These are phyloP conservation scores for Sciurus niger DNA, from an alignment of 2,113 vertebrate genomes.

Conservation along the genomic window DNA sequence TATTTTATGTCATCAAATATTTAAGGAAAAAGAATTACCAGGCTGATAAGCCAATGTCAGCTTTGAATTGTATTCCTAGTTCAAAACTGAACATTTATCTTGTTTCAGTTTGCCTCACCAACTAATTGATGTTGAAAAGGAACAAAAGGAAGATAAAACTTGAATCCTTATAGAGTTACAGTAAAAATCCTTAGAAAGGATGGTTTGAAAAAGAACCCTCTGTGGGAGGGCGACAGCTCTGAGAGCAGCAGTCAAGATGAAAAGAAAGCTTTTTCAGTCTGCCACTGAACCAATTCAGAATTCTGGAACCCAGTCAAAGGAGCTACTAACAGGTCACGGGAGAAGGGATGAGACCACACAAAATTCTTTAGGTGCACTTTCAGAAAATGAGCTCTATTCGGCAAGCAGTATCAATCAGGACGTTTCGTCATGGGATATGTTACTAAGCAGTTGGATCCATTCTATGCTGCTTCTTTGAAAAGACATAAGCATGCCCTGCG, in stretches of 20 bases:
- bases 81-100: constrained; percentile 71
- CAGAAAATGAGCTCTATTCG: constrained; percentile 66
- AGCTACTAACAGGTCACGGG: constrained; percentile 59
- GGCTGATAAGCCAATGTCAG: not conserved
- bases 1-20: constrained; percentile 60
- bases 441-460: constrained; percentile 54
- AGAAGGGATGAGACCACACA: constrained; percentile 65
- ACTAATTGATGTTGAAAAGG: constrained; percentile 78
- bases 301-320: constrained; percentile 74
- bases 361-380: constrained; percentile 55
- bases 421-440: constrained; percentile 61
- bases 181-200: constrained; percentile 73
- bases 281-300: constrained; percentile 73
- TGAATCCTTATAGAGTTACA: constrained; percentile 58
- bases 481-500: constrained; percentile 56
- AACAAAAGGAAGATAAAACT: constrained; percentile 73
- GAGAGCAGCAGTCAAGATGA: constrained; percentile 68
- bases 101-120: constrained; percentile 69
- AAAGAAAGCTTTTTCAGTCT: constrained; percentile 75
- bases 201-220: constrained; percentile 70
- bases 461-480: constrained; percentile 67
- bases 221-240: constrained; percentile 63
- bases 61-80: constrained; percentile 74
- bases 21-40: constrained; percentile 62
- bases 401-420: constrained; percentile 57